phyloP scores from a whole-genome alignment of 1,140 invertebrate species.

The Drosophila persimilis region DNA sequence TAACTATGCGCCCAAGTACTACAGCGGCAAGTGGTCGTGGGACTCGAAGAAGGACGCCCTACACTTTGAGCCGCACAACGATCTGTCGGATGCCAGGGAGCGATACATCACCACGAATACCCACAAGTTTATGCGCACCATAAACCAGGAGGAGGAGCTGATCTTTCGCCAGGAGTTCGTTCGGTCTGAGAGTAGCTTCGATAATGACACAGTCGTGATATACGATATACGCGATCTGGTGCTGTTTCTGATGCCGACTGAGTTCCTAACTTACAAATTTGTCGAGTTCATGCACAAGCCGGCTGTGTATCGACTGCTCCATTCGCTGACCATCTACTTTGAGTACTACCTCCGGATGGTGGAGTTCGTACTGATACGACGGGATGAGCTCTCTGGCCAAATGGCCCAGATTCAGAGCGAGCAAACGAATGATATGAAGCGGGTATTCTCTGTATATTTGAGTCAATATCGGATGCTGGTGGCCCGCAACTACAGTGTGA shows the following conservation, averaged over 20 bases:
- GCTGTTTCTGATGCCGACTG: slow-evolving; percentile 67
- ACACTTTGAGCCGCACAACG: slow-evolving; percentile 54
- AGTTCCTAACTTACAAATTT: slow-evolving; percentile 58
- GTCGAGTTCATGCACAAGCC: slow-evolving; percentile 66
- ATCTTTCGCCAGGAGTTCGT: slow-evolving; percentile 69
- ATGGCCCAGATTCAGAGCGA: slow-evolving; percentile 63
- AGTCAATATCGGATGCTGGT: slow-evolving; percentile 72
- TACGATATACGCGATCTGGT: slow-evolving; percentile 73
- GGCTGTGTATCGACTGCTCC: slow-evolving; percentile 59
- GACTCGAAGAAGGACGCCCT: slow-evolving; percentile 50
- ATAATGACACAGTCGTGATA: slow-evolving; percentile 65
- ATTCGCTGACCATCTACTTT: slow-evolving; percentile 76
- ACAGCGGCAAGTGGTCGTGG: slow-evolving; percentile 73
- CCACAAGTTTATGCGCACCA: slow-evolving; percentile 53
- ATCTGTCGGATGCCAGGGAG: slow-evolving; percentile 43
- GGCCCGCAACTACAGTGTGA: slow-evolving; percentile 70
- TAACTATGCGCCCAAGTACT: slow-evolving; percentile 59
- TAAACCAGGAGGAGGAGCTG: slow-evolving; percentile 73
- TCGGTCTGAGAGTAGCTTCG: slow-evolving; percentile 39
- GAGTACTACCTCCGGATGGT: slow-evolving; percentile 75
- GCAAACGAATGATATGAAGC: slow-evolving; percentile 67
- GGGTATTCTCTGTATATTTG: slow-evolving; percentile 63
- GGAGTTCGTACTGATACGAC: slow-evolving; percentile 71
- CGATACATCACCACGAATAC: slow-evolving; percentile 63
- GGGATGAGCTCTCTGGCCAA: slow-evolving; percentile 66